These are phyloP conservation scores for Oryzias celebensis DNA, from an alignment of 2,113 vertebrate species.

Conservation along the genomic window DNA sequence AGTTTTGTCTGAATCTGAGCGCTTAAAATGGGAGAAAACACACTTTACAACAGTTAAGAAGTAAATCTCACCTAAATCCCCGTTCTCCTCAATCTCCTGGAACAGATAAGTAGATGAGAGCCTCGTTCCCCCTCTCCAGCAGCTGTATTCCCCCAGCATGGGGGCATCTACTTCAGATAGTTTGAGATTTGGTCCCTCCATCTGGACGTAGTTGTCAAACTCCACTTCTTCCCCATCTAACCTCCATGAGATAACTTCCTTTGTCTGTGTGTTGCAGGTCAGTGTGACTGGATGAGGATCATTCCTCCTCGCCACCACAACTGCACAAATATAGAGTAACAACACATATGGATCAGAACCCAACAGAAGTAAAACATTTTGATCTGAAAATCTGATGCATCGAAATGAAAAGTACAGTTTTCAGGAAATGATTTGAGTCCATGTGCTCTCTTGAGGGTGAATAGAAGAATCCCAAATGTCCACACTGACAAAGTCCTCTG, in stretches of 20 bases:
- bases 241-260: constrained; percentile 46
- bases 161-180: constrained; percentile 7
- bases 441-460: constrained; percentile 19
- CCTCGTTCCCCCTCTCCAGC: constrained; percentile 48
- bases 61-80: constrained; percentile 8
- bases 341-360: neutral
- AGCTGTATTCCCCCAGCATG: constrained; percentile 69
- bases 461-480: constrained; percentile 42
- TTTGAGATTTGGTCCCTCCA: constrained; percentile 3
- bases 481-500: constrained; percentile 31
- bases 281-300: constrained; percentile 26
- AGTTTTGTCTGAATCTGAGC: neutral
- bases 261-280: constrained; percentile 29
- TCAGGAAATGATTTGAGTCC: constrained; percentile 45
- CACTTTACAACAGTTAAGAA: neutral
- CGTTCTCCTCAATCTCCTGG: constrained; percentile 24
- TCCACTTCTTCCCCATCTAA: neutral
- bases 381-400: neutral
- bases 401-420: constrained; percentile 42
- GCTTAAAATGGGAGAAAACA: neutral
- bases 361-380: neutral
- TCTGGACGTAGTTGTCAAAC: rapidly evolving
- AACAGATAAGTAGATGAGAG: constrained; percentile 66
- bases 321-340: constrained; percentile 30
- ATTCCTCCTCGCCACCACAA: constrained; percentile 3